Evolutionary conservation across 2,113 vertebrate species (phyloP), one percentile per base, ranked within the genome.

Genomic region (Hylia prasina): DNA sequence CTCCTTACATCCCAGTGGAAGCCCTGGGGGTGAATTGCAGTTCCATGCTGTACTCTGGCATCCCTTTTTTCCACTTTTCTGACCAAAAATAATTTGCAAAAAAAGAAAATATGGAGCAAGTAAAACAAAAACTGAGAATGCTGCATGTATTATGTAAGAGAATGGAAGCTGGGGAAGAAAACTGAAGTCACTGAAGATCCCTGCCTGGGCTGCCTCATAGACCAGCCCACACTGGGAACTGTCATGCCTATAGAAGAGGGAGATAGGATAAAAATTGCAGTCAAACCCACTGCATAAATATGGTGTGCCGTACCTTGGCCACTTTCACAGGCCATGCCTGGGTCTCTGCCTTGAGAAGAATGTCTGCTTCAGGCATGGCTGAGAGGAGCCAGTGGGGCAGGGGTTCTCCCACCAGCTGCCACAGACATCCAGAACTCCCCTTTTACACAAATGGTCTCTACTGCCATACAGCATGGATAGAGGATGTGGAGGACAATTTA

Each of bases 301-400:
- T 0, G 1, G 15, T 28, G 63, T 48, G 58, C 18, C 63, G 44
- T 35, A 25, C 68, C 31, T 10, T 81, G 63, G 20, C 10, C 31
- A 12, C 27, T 31, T 33, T 66, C 53, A 21, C 11, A 51, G 57
- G 33, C 23, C 27, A 5, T 19, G 78, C 7, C 8, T 2, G 1
- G 15, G 16, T 27, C 58, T 69, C 40, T 77, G 68, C 28, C 66
- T 47, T 65, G 72, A 2, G 7, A 54, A 39, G 6, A n/a, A 14
- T 15, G 9, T 25, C 21, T 1, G 0, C 21, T 40, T 12, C 47
- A 60, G 58, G 64, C 45, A 27, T 0, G 4, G 66, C 40, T 0
- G 0, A 64, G 68, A 14, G 40, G 21, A 83, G 50, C 10, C 1
- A 23, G 8, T 31, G 33, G 10, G 64, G 64, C 40, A 61, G 51